These are phyloP conservation scores for Actenoides hombroni DNA, from an alignment of 2,113 vertebrate genomes.

Conservation along the genomic window DNA sequence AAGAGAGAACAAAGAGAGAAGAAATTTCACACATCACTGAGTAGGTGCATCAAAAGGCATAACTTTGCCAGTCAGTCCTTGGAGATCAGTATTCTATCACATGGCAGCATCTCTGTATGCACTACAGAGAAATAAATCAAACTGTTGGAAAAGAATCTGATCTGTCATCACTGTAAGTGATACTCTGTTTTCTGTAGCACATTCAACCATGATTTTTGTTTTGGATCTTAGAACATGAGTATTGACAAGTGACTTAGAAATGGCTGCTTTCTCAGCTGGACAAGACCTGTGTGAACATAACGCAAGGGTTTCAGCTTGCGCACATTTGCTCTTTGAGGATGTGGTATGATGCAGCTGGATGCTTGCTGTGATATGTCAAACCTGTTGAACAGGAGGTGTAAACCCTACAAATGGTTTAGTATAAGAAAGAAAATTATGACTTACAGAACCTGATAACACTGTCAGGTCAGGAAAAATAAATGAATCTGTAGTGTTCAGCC, in stretches of 20 bases:
- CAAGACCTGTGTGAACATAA: neutral
- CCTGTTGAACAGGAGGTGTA: neutral
- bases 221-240: neutral
- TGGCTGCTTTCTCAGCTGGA: neutral
- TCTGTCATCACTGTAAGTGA: neutral
- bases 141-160: neutral
- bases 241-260: neutral
- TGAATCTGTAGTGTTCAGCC: neutral
- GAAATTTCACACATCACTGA: neutral
- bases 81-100: neutral
- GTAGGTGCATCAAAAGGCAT: neutral
- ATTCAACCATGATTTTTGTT: neutral
- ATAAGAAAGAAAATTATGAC: neutral
- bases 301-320: neutral
- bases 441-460: neutral
- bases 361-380: neutral
- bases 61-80: neutral
- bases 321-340: neutral
- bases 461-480: neutral
- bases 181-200: neutral
- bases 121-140: neutral
- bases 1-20: neutral
- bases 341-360: neutral
- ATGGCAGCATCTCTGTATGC: neutral
- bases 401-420: neutral